Evolutionary conservation across 2,797 vertebrate genomes (phyloP), one percentile per base, ranked within the genome.

Genomic region (Clamator glandarius): DNA sequence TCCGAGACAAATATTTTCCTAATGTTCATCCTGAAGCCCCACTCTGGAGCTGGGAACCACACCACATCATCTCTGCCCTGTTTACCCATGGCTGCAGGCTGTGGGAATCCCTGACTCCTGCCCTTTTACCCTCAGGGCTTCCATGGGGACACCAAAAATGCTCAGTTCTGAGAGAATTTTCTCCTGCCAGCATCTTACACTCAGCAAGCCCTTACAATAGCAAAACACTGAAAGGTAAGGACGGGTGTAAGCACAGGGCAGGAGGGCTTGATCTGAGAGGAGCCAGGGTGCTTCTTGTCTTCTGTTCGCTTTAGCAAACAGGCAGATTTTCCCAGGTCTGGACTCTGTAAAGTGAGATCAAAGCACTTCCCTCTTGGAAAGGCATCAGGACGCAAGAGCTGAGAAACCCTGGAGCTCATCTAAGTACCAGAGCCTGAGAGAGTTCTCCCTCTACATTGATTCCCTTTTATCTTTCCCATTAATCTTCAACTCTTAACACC

Each of bases 401-500:
- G 25, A 62, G 55, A 76, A 69, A 70, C 70, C 35, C 69, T 75
- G 66, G 73, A 67, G 62, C 57, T 66, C 14, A 2, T 54, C 51
- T 62, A 50, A 82, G 54, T 41, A 50, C 12, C 50, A 50, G 26
- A 66, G 41, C 35, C 66, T 16, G 42, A 66, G 63, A 58, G 63
- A 68, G 29, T 42, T 73, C 75, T 81, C 70, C 51, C 19, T 62
- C 63, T 55, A 31, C 72, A 59, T 51, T 41, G 59, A 80, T 90
- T 84, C 66, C 59, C 59, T 82, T 93, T 83, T 36, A 19, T 69
- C 91, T 51, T 61, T 42, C 61, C 62, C 41, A 78, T 70, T 81
- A 94, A 90, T 92, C 89, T 84, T 58, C 75, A 58, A 36, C 75
- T 73, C 79, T 36, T 6, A 9, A 39, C 9, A 18, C 70, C 51